Evolutionary conservation across 1,140 invertebrate species (phyloP).

Genomic region (Zaprionus taronus): DNA sequence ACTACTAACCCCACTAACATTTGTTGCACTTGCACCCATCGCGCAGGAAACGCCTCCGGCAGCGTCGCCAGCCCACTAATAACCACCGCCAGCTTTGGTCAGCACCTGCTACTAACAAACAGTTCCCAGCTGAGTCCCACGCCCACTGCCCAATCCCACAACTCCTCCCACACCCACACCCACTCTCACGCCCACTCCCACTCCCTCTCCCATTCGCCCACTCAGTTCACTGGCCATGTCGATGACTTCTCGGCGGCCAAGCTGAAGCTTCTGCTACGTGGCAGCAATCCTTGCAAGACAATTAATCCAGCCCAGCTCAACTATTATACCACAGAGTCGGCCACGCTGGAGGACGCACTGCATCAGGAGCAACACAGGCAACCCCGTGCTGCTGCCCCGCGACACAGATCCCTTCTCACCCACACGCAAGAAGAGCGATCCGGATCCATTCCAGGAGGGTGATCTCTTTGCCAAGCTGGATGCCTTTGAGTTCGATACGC

Average conservation of each 20-base stretch:
- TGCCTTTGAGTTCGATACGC: constrained; percentile 87
- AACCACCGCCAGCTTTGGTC: constrained; percentile 63
- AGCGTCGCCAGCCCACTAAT: constrained; percentile 60
- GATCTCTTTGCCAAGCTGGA: constrained; percentile 86
- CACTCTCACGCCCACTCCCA: background rate
- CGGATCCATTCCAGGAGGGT: constrained; percentile 88
- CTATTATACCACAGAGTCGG: constrained; percentile 77
- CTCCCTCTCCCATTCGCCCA: constrained; percentile 2
- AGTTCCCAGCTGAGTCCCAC: constrained; percentile 47
- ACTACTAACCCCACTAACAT: constrained; percentile 60
- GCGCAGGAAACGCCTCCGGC: constrained; percentile 44
- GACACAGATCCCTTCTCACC: constrained; percentile 84
- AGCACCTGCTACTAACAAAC: constrained; percentile 54
- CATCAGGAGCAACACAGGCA: constrained; percentile 36
- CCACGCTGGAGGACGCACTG: constrained; percentile 40
- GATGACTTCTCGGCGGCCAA: constrained; percentile 66
- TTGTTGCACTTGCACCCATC: constrained; percentile 70
- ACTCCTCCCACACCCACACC: background rate
- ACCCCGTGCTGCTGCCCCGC: constrained; percentile 78
- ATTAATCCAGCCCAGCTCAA: constrained; percentile 73
- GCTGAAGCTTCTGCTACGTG: constrained; percentile 68
- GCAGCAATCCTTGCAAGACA: constrained; percentile 50
- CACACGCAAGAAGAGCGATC: constrained; percentile 85
- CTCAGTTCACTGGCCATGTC: constrained; percentile 27
- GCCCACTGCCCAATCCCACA: constrained; percentile 17